These are phyloP conservation scores for Chaenocephalus aceratus DNA, from an alignment of 2,113 vertebrate species.

Conservation along the genomic window DNA sequence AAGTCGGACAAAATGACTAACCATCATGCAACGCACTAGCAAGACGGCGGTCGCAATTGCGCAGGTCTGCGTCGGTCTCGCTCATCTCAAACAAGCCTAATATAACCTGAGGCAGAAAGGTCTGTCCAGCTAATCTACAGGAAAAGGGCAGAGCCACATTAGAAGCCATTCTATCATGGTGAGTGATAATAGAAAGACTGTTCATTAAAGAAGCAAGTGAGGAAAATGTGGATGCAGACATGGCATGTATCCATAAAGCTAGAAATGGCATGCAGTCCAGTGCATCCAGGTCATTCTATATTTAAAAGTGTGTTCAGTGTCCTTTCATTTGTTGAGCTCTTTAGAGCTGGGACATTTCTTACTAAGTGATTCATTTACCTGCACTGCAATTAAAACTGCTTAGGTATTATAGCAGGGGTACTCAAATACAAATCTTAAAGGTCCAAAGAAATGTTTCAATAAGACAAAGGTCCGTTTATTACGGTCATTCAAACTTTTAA, in stretches of 20 bases:
- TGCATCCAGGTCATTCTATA: not conserved
- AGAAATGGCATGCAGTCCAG: not conserved
- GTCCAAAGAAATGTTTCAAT: too few relatives aligned
- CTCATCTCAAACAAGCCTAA: too few relatives aligned
- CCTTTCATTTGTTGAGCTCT: too few relatives aligned
- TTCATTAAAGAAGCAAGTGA: not conserved
- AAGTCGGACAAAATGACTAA: too few relatives aligned
- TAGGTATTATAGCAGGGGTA: too few relatives aligned
- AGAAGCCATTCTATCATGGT: slow-evolving; percentile 4
- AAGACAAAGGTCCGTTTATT: too few relatives aligned
- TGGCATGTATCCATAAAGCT: not conserved
- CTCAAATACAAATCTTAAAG: too few relatives aligned
- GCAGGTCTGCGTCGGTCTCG: too few relatives aligned
- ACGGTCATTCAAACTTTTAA: too few relatives aligned
- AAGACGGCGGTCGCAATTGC: too few relatives aligned
- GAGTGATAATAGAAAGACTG: not conserved
- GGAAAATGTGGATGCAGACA: too few relatives aligned
- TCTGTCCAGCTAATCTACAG: not conserved
- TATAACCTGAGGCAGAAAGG: not conserved
- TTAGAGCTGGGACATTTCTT: not conserved
- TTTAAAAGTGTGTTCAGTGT: not conserved
- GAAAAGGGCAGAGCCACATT: not conserved
- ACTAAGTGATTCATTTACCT: not conserved
- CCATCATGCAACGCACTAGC: too few relatives aligned
- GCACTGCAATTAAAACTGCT: not conserved